Evolutionary conservation across 2,888 invertebrate species (phyloP), one percentile per base, ranked within the genome.

Genomic region (Endotricha flammealis): DNA sequence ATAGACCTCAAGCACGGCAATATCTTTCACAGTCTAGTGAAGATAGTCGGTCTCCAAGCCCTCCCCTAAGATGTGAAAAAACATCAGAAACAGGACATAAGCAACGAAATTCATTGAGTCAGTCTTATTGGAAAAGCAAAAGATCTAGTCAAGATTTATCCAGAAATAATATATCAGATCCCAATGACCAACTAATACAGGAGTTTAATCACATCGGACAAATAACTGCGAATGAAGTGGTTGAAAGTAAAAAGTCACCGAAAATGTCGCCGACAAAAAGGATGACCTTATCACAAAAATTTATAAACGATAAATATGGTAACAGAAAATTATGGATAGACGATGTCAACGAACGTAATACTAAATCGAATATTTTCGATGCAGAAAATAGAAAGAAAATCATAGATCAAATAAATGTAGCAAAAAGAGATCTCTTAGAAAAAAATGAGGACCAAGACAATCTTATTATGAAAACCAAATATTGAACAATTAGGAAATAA

Each of bases 11-110:
- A 64, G 75, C 74, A 12, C 76, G 87, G 47, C 85, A 87, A 47
- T 88, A 89, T 55, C 59, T 87, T 37, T 87, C 88, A 10, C 89
- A 89, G 50, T 90, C 90, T 1, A 90, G 90, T 55, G 90, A 91
- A 48, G 90, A 90, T 32, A 90, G 90, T 53, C 87, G 88, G 37
- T 88, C 87, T 8, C 88, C 87, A 1, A 89, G 90, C 54, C 90
- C 90, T 7, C 78, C 74, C 6, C 65, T 66, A 1, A 68, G 74
- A 45, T 67, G 74, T 16, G 82, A 82, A 43, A 81, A 57, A 63
- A 77, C 50, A 44, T 73, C 60, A 11, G 87, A 68, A 62, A 82
- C 57, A 62, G 77, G 53, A 53, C 43, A 53, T 50, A 87, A 72
- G 47, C 71, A 58, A 60, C 82, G 74, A 51, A 88, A 77, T 61